Conservation (phyloP, 1,140 invertebrate genomes). For the Magallana ariakensis region DNA sequence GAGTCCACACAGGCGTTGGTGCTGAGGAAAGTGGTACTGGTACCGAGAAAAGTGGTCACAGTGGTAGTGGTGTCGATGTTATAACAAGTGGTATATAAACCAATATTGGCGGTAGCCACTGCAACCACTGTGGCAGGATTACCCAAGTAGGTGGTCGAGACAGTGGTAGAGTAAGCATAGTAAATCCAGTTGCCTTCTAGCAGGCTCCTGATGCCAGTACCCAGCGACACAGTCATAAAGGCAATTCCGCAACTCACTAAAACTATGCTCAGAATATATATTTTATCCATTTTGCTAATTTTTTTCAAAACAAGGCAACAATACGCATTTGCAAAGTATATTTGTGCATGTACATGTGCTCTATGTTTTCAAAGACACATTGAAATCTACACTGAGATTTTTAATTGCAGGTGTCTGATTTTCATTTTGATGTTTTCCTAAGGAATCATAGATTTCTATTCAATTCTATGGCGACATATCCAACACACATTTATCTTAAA, state of each 20-base stretch:
- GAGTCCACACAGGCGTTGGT: not conserved
- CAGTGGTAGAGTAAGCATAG: not conserved
- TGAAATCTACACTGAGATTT: no score
- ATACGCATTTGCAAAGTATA: no score
- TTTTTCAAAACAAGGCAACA: no score
- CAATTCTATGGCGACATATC: constrained; percentile 10
- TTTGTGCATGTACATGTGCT: no score
- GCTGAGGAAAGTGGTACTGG: not conserved
- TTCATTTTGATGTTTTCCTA: not conserved
- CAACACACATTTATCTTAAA: not conserved
- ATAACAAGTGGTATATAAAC: not conserved
- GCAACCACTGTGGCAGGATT: not conserved
- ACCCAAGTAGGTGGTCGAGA: not conserved
- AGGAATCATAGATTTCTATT: constrained; percentile 1
- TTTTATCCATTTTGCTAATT: not conserved
- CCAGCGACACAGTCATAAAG: not conserved
- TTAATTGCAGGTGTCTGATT: no score
- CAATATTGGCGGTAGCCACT: constrained; percentile 1
- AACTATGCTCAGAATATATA: not conserved
- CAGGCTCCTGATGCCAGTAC: not conserved
- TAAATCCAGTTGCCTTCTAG: not conserved
- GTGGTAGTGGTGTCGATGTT: constrained; percentile 9
- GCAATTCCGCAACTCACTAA: not conserved
- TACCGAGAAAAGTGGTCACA: not conserved
- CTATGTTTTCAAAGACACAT: no score